phyloP scores from a whole-genome alignment of 2,888 invertebrate species.

The Diplolepis rosae region DNA sequence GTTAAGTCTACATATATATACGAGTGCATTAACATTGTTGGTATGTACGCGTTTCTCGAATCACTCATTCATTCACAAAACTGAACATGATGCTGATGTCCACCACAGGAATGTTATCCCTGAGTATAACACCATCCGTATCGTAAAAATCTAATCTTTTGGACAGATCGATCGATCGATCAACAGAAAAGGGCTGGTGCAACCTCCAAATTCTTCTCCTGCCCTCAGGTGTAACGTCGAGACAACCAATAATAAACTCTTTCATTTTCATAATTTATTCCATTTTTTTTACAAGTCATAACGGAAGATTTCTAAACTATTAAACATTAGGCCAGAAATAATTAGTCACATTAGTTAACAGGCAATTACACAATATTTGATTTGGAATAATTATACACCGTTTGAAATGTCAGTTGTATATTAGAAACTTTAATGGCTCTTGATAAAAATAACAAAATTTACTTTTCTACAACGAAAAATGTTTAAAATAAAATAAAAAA shows the following conservation, averaged over 20 bases:
- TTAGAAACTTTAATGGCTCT: no score
- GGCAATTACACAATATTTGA: no score
- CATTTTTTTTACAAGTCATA: neutral
- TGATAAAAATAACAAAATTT: no score
- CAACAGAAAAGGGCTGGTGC: neutral
- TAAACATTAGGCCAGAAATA: no score
- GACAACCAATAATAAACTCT: neutral
- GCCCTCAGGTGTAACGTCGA: neutral
- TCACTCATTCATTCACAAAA: slow-evolving; percentile 36
- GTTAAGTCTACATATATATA: neutral
- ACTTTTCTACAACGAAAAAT: no score
- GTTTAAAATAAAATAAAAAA: no score
- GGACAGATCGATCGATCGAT: slow-evolving; percentile 12
- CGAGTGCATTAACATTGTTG: slow-evolving; percentile 23
- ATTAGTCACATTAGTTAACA: no score
- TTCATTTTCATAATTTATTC: neutral
- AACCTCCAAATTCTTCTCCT: neutral
- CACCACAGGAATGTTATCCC: slow-evolving; percentile 36
- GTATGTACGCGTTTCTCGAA: slow-evolving; percentile 13
- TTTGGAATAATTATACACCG: no score
- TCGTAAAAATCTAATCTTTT: neutral
- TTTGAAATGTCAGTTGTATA: no score
- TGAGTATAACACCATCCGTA: slow-evolving; percentile 15
- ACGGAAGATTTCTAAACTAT: no score
- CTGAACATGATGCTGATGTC: slow-evolving; percentile 41